Percentiles rank a stretch among this genome's conserved stretches.
Evolutionary conservation across 2,888 invertebrate genomes (phyloP).

Genomic region (Drosophila nigricruria): DNA sequence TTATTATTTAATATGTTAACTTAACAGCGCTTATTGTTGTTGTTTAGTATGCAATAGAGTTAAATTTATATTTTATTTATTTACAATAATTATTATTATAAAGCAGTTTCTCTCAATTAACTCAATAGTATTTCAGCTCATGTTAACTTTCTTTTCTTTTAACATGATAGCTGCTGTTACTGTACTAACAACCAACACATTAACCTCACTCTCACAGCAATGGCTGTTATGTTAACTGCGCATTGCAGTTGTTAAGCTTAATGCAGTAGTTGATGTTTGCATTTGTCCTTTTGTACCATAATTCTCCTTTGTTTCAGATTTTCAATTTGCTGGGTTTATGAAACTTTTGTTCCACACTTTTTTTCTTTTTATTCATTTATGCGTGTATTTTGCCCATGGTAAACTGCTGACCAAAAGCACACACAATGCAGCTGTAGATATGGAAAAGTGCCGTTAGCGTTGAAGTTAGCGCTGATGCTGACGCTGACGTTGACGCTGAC

Average conservation of each 20-base stretch:
- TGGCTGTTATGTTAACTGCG: background rate
- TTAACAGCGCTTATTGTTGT: too few species aligned
- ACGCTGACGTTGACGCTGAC: slow-evolving; percentile 31
- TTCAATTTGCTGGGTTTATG: slow-evolving; percentile 10
- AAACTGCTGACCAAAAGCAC: slow-evolving; percentile 28
- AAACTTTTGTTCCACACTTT: background rate
- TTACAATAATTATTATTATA: too few species aligned
- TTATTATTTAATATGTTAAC: background rate
- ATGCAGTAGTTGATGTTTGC: slow-evolving; percentile 1
- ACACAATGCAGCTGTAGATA: slow-evolving; percentile 43
- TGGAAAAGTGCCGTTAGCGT: slow-evolving; percentile 40
- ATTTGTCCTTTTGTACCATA: background rate
- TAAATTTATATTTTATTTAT: too few species aligned
- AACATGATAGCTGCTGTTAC: background rate
- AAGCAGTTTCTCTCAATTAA: background rate
- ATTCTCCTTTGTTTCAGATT: slow-evolving; percentile 6
- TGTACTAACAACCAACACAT: background rate
- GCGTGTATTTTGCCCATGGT: slow-evolving; percentile 18
- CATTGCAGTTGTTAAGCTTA: background rate
- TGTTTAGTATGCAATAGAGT: too few species aligned
- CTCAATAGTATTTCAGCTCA: background rate
- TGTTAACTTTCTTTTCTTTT: background rate
- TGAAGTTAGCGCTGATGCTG: slow-evolving; percentile 36
- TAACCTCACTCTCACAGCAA: background rate
- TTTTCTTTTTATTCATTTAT: slow-evolving; percentile 7